Conservation (phyloP, 2,888 invertebrate genomes). For the Eueremaeus valkanovi region DNA sequence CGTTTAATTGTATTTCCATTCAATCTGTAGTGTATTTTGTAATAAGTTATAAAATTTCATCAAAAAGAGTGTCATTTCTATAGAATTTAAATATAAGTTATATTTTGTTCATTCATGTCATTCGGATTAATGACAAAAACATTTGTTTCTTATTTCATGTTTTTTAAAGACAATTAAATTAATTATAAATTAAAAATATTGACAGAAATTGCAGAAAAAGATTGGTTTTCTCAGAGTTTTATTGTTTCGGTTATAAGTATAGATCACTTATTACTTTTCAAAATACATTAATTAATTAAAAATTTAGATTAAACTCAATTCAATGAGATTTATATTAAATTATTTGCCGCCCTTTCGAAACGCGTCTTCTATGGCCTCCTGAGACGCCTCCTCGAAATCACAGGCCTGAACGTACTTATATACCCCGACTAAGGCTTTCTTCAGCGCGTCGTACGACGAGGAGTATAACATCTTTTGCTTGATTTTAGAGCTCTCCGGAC, state of each 20-base stretch:
- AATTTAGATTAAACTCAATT: conserved; percentile 18
- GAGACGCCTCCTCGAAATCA: conserved; percentile 51
- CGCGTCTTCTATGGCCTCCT: conserved; percentile 48
- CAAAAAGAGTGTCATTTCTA: too few relatives aligned
- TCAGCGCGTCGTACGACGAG: conserved; percentile 96
- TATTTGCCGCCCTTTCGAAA: conserved; percentile 47
- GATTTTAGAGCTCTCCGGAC: conserved; percentile 94
- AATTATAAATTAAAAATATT: conserved; percentile 25
- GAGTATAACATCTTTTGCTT: conserved; percentile 75
- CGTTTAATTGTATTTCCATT: too few relatives aligned
- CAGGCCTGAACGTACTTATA: conserved; percentile 83
- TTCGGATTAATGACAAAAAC: too few relatives aligned
- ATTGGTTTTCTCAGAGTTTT: not conserved
- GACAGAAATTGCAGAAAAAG: conserved; percentile 1
- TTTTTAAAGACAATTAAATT: conserved; percentile 12
- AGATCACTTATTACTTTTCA: conserved; percentile 10
- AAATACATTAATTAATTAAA: conserved; percentile 14
- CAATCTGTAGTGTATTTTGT: too few relatives aligned
- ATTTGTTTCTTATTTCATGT: not conserved
- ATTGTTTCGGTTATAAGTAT: conserved; percentile 6
- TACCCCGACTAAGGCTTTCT: conserved; percentile 92
- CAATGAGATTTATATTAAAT: not conserved
- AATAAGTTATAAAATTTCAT: too few relatives aligned
- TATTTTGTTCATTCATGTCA: too few relatives aligned
- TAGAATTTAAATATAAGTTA: too few relatives aligned